phyloP scores from a whole-genome alignment of 2,888 invertebrate species.

The Drosophila phalerata region DNA sequence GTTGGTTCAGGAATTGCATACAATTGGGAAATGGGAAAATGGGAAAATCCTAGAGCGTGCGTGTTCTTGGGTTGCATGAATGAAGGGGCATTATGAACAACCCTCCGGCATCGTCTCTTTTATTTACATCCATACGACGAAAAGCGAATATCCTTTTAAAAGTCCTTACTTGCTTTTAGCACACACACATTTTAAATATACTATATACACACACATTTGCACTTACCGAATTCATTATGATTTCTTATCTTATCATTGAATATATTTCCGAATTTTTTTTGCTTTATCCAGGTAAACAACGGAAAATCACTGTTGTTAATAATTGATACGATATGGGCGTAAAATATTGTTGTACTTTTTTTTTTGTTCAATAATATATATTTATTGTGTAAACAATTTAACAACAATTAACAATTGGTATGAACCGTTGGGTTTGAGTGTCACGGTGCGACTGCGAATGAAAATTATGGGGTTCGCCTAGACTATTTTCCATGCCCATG shows the following conservation, averaged over 20 bases:
- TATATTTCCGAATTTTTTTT: not conserved
- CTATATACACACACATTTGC: not conserved
- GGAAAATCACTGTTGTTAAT: not conserved
- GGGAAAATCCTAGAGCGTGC: conserved; percentile 33
- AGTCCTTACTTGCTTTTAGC: not conserved
- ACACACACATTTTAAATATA: not conserved
- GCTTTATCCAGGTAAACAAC: not conserved
- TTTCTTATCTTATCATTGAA: conserved; percentile 34
- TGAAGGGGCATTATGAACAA: conserved; percentile 51
- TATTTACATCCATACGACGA: not conserved
- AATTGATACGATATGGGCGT: conserved; percentile 2
- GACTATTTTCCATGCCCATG: conserved; percentile 45
- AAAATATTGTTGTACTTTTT: not conserved
- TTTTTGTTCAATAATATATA: not conserved
- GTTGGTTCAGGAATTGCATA: conserved; percentile 37
- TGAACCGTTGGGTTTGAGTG: conserved; percentile 53
- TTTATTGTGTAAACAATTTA: conserved; percentile 7
- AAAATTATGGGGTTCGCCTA: conserved; percentile 48
- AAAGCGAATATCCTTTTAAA: conserved; percentile 49
- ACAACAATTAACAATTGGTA: not conserved
- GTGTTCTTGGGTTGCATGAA: conserved; percentile 55
- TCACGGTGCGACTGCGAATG: conserved; percentile 51
- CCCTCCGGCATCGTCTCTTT: conserved; percentile 27
- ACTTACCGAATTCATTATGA: conserved; percentile 64
- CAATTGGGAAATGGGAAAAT: conserved; percentile 58